phyloP scores from a whole-genome alignment of 53 echinoderm and acorn worm genomes.

The Holothuria leucospilota region DNA sequence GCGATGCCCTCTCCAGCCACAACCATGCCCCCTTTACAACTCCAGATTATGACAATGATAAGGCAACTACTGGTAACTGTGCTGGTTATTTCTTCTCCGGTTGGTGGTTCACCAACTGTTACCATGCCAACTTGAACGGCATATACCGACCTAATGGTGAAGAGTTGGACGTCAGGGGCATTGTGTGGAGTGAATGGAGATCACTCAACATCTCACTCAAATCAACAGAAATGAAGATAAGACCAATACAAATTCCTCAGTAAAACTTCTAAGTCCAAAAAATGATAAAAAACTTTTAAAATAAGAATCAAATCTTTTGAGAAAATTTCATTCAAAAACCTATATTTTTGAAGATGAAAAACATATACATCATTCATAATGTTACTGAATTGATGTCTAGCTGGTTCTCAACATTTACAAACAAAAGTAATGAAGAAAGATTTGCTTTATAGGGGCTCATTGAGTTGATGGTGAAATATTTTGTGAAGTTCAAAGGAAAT shows the following conservation, averaged over 20 bases:
- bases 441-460: no score
- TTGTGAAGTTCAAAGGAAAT: no score
- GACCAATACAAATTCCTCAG: constrained; percentile 12
- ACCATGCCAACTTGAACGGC: constrained; percentile 62
- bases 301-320: no score
- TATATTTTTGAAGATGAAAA: no score
- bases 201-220: constrained; percentile 25
- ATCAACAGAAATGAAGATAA: constrained; percentile 52
- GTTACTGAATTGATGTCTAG: no score
- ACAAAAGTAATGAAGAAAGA: no score
- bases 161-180: not conserved
- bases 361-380: no score
- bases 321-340: no score
- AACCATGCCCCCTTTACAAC: constrained; percentile 49
- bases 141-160: constrained; percentile 31
- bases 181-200: constrained; percentile 28
- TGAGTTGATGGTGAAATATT: no score
- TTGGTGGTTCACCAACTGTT: constrained; percentile 61
- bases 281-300: no score
- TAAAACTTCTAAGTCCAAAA: no score
- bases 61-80: not conserved
- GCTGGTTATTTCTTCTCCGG: constrained; percentile 15
- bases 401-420: no score
- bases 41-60: constrained; percentile 58
- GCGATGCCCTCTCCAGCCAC: constrained; percentile 35